Evolutionary conservation across 2,113 vertebrate genomes (phyloP), one percentile per base, ranked within the genome.

Genomic region (rabbit (Oryctolagus cuniculus)): DNA sequence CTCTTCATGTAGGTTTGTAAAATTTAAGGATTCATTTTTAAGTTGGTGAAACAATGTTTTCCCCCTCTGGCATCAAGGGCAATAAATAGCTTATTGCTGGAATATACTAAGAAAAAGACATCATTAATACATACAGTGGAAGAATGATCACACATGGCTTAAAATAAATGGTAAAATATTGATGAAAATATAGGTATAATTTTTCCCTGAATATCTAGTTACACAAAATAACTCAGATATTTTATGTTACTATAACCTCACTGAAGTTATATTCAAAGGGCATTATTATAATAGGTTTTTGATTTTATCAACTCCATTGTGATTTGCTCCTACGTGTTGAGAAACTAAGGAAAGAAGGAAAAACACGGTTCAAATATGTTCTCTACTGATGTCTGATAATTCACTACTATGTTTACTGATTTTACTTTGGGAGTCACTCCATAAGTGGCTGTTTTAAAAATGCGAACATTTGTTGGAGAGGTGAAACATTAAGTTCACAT

Each of bases 81-180:
- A 94, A 90, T 94, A 97, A 96, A 97, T 89, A 96, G 51, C 25
- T 85, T 91, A 31, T 93, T 73, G 92, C 85, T 88, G 89, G 44
- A 92, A 92, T 83, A 90, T 77, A 92, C 38, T 96, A 96, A 96
- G 94, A 85, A 95, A 25, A 24, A 92, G 15, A 44, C 31, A 92
- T 91, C 11, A 80, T 96, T 96, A 96, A 93, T 94, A 81, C 95
- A 88, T 80, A 72, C 11, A 88, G 38, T 66, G 51, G 0, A 87
- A 34, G 27, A 72, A 29, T 49, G n/a, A 17, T 75, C 75, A 69
- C 64, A 85, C 24, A 6, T 88, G 74, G 9, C 6, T 53, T 87
- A 74, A 81, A 82, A 87, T 90, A 86, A n/a, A 34, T 38, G 4
- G 22, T 36, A 36, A 91, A 88, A 67, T 55, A 24, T 38, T 94